Evolutionary conservation across 1,140 invertebrate species (phyloP).

Genomic region (Drosophila paulistorum): DNA sequence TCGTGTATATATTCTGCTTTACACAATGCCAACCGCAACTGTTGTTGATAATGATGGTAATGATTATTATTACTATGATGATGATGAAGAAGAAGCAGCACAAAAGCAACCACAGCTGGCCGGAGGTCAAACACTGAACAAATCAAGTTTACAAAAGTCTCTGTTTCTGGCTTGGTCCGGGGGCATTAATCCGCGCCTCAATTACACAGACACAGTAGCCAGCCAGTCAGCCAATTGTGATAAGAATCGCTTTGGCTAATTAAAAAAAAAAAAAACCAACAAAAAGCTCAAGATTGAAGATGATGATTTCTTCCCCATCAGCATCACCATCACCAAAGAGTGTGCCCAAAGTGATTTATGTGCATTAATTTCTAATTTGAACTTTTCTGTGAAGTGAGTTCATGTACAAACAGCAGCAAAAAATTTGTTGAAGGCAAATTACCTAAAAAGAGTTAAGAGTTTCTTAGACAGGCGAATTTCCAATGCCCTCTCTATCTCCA

Average conservation of each 20-base stretch:
- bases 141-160: slow-evolving; percentile 71
- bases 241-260: slow-evolving; percentile 18
- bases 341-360: slow-evolving; percentile 53
- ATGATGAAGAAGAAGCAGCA: slow-evolving; percentile 41
- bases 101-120: slow-evolving; percentile 45
- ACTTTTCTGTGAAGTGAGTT: slow-evolving; percentile 53
- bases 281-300: neutral
- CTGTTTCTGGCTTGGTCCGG: slow-evolving; percentile 8
- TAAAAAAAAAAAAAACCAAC: neutral
- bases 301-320: slow-evolving; percentile 6
- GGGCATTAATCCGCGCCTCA: slow-evolving; percentile 40
- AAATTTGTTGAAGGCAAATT: slow-evolving; percentile 53
- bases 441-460: slow-evolving; percentile 4
- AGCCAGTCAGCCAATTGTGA: slow-evolving; percentile 21
- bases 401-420: slow-evolving; percentile 60
- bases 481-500: slow-evolving; percentile 10
- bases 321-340: slow-evolving; percentile 16
- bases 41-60: slow-evolving; percentile 16
- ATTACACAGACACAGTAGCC: slow-evolving; percentile 60
- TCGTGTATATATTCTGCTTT: slow-evolving; percentile 43
- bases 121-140: slow-evolving; percentile 71
- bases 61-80: neutral
- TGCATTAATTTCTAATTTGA: slow-evolving; percentile 57
- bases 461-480: neutral
- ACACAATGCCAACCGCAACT: slow-evolving; percentile 57